Base-by-base conservation (phyloP, 2,113 vertebrate genomes). In the Cariama cristata region DNA sequence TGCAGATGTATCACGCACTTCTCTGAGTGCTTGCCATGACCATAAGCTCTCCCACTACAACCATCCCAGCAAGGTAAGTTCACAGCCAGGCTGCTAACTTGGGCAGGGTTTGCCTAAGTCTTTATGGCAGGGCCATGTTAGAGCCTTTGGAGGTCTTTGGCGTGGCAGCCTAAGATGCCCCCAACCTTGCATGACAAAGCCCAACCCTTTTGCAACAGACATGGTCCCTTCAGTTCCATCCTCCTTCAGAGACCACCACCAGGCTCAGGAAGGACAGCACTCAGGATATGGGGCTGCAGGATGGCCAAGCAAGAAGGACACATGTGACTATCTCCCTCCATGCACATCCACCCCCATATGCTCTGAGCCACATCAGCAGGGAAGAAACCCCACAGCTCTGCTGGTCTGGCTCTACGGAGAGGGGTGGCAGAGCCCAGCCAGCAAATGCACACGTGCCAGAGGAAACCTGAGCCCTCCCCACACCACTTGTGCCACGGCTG, bases 321-420 rank as follows among this genome's bases (percentile, higher is more conserved):
- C 17, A 14, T 0, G 0, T 0, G 0, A n/a, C 27, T 44, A 32
- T 42, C 7, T 66, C 17, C 38, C 47, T 74, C 33, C 71, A 33
- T 0, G 0, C 21, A 6, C 12, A 19, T 42, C 72, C 69, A n/a
- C 9, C n/a, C 44, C 47, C 33, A 8, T 4, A 2, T 8, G 10
- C 49, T 50, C 47, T 30, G 49, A 88, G 40, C 55, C 20, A 13
- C 40, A 33, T 6, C 40, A 58, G 28, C 45, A 71, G 55, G 38
- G 72, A 76, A 38, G 32, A 66, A 84, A 38, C 14, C 18, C 18
- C 8, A 2, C 0, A 4, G 33, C 59, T 63, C 72, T 49, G 28
- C 42, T 26, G 19, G 6, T 21, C 15, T 66, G 28, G 17, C 75
- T 76, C 27, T 17, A 7, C 0, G 1, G 63, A 74, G 35, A 56